Evolutionary conservation across 2,113 vertebrate genomes (phyloP).

Genomic region (Pan paniscus): DNA sequence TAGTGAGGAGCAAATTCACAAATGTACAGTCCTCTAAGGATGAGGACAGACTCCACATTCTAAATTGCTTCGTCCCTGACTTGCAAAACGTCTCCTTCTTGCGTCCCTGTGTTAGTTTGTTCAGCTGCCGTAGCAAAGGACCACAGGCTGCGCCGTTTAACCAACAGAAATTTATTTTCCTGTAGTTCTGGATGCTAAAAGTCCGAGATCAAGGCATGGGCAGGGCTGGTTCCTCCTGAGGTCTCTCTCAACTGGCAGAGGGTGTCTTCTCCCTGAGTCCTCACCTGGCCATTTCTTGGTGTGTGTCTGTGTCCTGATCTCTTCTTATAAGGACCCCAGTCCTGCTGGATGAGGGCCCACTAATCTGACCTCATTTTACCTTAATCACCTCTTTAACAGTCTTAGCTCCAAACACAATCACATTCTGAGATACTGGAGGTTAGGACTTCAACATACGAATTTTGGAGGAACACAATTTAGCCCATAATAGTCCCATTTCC

Average conservation of each 20-base stretch:
- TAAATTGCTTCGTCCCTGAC: accelerated
- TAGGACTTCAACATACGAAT: neutral
- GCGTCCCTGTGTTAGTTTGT: neutral
- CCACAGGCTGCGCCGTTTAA: neutral
- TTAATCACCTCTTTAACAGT: neutral
- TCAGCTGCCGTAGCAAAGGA: neutral
- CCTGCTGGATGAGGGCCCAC: too few relatives aligned
- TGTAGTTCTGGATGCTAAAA: too few relatives aligned
- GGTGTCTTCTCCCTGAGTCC: neutral
- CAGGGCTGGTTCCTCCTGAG: neutral
- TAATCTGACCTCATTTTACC: neutral
- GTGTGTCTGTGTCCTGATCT: neutral
- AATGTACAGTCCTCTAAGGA: accelerated
- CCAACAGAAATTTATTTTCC: neutral
- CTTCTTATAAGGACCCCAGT: neutral
- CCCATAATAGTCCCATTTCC: neutral
- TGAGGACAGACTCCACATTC: accelerated
- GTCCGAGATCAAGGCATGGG: neutral
- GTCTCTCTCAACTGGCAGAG: neutral
- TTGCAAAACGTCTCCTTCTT: neutral
- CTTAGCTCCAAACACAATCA: neutral
- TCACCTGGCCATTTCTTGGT: accelerated
- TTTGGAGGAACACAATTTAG: too few relatives aligned
- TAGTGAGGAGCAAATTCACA: neutral
- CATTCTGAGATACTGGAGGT: neutral